Base-by-base conservation (phyloP, 35 echinoderm and acorn worm species). In the Ophioderma brevispina region DNA sequence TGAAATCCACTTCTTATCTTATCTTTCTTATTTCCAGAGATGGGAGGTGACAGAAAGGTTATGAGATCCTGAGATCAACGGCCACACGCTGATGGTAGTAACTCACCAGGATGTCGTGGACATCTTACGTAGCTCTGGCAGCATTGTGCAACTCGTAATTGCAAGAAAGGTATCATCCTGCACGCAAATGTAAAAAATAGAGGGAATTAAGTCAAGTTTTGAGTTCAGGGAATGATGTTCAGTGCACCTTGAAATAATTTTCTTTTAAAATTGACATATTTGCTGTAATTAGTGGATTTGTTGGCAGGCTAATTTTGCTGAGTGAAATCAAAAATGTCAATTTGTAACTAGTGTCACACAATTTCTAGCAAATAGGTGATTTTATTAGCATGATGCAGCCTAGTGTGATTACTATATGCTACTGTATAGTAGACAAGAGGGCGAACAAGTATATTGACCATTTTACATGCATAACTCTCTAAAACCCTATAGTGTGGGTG, bases 11-110 rank as follows among this genome's bases (percentile, higher is more conserved):
- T n/a, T n/a, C n/a, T 87, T 89, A 10, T 39, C 77, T 19, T 78
- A 32, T 40, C 33, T 91, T 35, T 80, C 38, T 76, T 55, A 31
- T 64, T 37, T 55, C 86, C 78, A 99, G 97, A 86, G 97, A 99
- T 91, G 97, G 97, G n/a, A 77, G 97, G 78, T 82, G 95, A n/a
- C 93, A 99, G 75, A 99, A 99, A 36, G 97, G 97, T 1, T 93
- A 99, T 88, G 97, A 99, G 82, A 91, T 99, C 36, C 55, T 99
- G 75, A 94, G 90, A 95, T 99, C 30, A 99, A 99, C 43, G 97
- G 97, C 38, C 84, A 90, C 39, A 92, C 85, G 52, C 76, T 99
- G 23, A 82, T 99, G 0, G 75, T 85, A 19, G 97, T 95, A 11
- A 95, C 94, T 11, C 97, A 99, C 52, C 78, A 91, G 31, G 90